These are phyloP conservation scores for Lepus europaeus DNA, from an alignment of 2,113 vertebrate genomes.

Conservation along the genomic window DNA sequence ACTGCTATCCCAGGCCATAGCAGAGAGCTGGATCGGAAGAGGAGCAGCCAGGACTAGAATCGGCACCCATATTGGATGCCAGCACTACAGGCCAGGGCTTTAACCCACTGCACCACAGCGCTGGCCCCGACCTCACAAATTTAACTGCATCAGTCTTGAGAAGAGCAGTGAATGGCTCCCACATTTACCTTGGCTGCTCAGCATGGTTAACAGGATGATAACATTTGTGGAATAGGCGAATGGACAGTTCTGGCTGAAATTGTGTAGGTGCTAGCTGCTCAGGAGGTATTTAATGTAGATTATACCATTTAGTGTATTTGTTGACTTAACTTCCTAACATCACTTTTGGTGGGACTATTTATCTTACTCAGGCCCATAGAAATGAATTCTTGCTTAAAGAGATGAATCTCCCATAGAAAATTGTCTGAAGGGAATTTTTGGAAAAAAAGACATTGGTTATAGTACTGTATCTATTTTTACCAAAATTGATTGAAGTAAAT, in stretches of 20 bases:
- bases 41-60: no score
- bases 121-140: background rate
- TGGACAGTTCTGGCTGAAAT: background rate
- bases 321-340: background rate
- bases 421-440: background rate
- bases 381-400: background rate
- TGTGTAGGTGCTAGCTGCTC: background rate
- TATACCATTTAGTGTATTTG: background rate
- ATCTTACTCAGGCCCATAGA: background rate
- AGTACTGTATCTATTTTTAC: slow-evolving; percentile 7
- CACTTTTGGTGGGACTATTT: background rate
- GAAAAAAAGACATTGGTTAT: background rate
- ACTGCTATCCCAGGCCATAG: no score
- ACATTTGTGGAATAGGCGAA: background rate
- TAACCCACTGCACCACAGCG: no score
- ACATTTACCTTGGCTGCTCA: background rate
- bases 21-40: no score
- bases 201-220: background rate
- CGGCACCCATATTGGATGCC: no score
- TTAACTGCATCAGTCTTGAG: background rate
- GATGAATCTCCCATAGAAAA: background rate
- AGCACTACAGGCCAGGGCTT: no score
- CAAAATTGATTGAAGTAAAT: background rate
- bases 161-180: background rate
- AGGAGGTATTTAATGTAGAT: background rate